These are phyloP conservation scores for Cyclophora punctaria DNA, from an alignment of 2,888 invertebrate genomes.

Conservation along the genomic window DNA sequence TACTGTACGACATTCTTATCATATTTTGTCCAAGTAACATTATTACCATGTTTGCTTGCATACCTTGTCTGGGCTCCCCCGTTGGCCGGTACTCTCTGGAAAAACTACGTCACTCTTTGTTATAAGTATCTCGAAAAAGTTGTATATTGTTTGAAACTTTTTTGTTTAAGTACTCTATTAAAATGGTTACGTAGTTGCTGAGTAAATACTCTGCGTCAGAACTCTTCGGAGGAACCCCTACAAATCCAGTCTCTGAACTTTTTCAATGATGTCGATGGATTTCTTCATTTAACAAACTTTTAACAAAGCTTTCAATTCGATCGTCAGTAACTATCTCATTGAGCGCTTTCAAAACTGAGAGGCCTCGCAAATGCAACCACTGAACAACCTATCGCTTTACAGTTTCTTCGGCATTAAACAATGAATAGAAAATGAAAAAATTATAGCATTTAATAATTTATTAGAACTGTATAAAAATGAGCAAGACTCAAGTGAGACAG, in stretches of 20 bases:
- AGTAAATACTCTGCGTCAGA: slow-evolving; percentile 2
- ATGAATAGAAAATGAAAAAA: slow-evolving; percentile 22
- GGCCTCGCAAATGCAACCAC: slow-evolving; percentile 30
- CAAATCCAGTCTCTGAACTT: slow-evolving; percentile 16
- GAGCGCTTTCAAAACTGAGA: not conserved
- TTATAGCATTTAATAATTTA: slow-evolving; percentile 6
- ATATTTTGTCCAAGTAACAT: too few relatives aligned
- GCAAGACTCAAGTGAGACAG: slow-evolving; percentile 36
- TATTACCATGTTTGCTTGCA: too few relatives aligned
- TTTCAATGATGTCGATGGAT: slow-evolving; percentile 18
- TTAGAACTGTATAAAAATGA: slow-evolving; percentile 24
- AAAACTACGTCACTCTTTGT: too few relatives aligned
- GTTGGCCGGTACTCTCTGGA: too few relatives aligned
- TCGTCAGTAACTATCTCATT: not conserved
- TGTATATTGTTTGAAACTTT: too few relatives aligned
- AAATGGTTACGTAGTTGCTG: slow-evolving; percentile 3
- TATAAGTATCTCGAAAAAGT: too few relatives aligned
- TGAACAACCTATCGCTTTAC: slow-evolving; percentile 17
- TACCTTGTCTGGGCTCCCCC: too few relatives aligned
- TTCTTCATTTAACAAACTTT: slow-evolving; percentile 22
- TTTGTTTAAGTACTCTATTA: too few relatives aligned
- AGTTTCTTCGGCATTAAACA: slow-evolving; percentile 13
- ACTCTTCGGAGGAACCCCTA: slow-evolving; percentile 6
- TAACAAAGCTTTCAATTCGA: slow-evolving; percentile 20
- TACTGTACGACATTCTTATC: too few relatives aligned